Conservation (phyloP, 2,888 invertebrate genomes). For the Himalopsyche anomala region DNA sequence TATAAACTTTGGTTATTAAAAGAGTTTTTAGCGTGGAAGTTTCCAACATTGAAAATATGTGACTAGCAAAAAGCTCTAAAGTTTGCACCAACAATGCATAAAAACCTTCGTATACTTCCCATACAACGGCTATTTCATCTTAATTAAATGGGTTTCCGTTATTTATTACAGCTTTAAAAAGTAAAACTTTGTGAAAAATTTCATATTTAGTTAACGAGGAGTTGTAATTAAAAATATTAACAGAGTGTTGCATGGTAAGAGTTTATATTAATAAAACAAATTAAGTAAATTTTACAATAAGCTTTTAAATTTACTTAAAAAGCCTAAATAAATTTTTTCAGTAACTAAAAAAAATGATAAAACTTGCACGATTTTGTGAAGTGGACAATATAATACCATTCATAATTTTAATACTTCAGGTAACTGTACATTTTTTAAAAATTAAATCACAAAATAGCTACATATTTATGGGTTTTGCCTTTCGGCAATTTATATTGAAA, state of each 20-base stretch:
- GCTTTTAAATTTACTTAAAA: too few species aligned
- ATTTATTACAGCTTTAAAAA: neutral
- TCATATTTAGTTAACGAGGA: neutral
- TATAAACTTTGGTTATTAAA: conserved; percentile 26
- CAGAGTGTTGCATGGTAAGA: too few species aligned
- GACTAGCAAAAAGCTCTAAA: conserved; percentile 18
- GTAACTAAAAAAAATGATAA: too few species aligned
- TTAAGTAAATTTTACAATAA: too few species aligned
- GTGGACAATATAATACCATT: too few species aligned
- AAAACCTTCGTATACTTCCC: neutral
- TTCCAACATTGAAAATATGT: conserved; percentile 7
- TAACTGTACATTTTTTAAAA: too few species aligned
- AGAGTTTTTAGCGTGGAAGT: conserved; percentile 8
- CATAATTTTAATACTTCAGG: too few species aligned
- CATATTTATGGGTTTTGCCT: neutral
- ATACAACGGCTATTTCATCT: neutral
- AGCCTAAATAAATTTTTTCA: too few species aligned
- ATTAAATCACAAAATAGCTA: too few species aligned
- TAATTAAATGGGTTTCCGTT: neutral
- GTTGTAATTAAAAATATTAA: neutral
- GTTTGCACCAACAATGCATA: conserved; percentile 21
- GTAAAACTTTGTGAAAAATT: neutral
- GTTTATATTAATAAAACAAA: too few species aligned
- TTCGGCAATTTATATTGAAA: too few species aligned
- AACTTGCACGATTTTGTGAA: too few species aligned